These are phyloP conservation scores for Pandemis cinnamomeana DNA, from an alignment of 2,888 invertebrate genomes.

Conservation along the genomic window DNA sequence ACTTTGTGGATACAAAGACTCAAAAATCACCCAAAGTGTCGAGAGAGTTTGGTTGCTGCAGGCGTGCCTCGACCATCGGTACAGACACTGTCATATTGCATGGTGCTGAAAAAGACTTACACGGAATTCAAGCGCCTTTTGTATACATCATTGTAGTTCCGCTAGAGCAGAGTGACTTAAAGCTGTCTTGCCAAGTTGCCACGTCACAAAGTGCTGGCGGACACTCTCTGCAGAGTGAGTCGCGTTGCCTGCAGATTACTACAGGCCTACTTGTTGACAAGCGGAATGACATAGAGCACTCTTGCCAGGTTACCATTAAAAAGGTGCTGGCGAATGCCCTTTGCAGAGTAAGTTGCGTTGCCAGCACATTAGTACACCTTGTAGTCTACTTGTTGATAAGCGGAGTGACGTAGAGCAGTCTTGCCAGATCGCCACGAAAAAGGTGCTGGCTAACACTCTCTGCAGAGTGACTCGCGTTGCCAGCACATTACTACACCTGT, in stretches of 20 bases:
- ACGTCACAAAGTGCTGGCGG: not conserved
- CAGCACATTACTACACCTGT: not conserved
- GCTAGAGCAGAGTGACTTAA: constrained; percentile 57
- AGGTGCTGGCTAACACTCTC: constrained; percentile 88
- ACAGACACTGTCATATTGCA: constrained; percentile 86
- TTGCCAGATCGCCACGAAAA: constrained; percentile 73
- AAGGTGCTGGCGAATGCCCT: not conserved
- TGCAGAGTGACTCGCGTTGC: constrained; percentile 79
- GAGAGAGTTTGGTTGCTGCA: constrained; percentile 50
- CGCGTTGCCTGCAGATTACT: not conserved
- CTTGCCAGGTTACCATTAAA: not conserved
- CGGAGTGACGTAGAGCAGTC: constrained; percentile 67
- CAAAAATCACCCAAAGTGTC: no score
- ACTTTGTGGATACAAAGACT: no score
- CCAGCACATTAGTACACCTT: not conserved
- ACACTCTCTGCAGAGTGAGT: not conserved
- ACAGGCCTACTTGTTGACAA: constrained; percentile 48
- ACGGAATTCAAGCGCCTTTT: no score
- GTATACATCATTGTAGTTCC: no score
- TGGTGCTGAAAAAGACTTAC: constrained; percentile 51
- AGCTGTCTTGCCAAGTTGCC: not conserved
- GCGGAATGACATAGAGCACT: constrained; percentile 55
- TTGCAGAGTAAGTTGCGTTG: not conserved
- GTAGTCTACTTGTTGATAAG: constrained; percentile 50
- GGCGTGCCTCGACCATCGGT: no score